Evolutionary conservation across 92 coral and sea anemone species (phyloP), one percentile per base, ranked within the genome.

Genomic region (Ricordea florida): DNA sequence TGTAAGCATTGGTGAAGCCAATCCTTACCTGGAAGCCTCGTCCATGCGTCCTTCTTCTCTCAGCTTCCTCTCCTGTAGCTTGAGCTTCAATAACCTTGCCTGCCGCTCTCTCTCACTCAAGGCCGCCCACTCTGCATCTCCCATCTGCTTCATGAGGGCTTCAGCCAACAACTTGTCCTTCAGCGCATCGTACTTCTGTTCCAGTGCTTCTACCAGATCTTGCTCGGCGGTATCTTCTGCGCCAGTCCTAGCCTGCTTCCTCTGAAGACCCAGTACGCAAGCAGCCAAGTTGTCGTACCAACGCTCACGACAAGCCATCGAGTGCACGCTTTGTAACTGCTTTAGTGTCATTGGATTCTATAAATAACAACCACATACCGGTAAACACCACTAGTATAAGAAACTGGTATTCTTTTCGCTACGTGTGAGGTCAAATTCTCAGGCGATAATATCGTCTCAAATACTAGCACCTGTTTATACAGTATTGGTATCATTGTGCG

Each of bases 221-320:
- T 94, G 83, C 53, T 94, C 98, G 7, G 97, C 33, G 22, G 98
- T 84, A 57, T 84, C 84, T 44, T 69, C 76, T 15, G 82, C 55
- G 46, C 70, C 61, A 32, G 88, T 49, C 20, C 87, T 52, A 33
- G 72, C 97, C 34, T 80, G 90, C 22, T 63, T 57, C 38, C 90
- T 75, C 56, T 85, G 91, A 41, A 92, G 79, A 56, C 98, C 98
- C 40, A 94, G 79, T n/a, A 94, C 51, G 1, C 96, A 73, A 52
- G 90, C 90, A 16, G 97, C 93, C 59, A 94, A 71, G 84, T 94
- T 94, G 80, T 94, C 98, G 84, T 94, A 94, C 98, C 98, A 94
- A 24, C 93, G 90, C 57, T 94, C 90, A 7, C 88, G 81, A 34
- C 93, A 74, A 8, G 98, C 98, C 80, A 89, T 84, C 21, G 61